Evolutionary conservation across 2,888 invertebrate species (phyloP).

Genomic region (Oxytorus armatus): DNA sequence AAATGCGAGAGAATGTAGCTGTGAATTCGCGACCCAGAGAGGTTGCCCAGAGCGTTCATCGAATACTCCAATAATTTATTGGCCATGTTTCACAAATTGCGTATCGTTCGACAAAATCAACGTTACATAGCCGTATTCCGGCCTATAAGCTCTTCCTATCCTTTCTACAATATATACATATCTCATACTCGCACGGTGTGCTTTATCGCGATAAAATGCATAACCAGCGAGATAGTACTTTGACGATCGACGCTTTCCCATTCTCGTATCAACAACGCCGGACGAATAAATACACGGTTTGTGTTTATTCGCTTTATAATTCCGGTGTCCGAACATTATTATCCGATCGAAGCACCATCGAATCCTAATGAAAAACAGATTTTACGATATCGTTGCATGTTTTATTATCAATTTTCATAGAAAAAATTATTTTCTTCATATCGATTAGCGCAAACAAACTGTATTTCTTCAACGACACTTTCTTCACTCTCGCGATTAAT

Average conservation of each 20-base stretch:
- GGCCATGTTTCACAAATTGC: conserved; percentile 40
- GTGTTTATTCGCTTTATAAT: neutral
- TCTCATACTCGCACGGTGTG: neutral
- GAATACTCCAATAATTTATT: conserved; percentile 60
- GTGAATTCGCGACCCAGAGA: conserved; percentile 22
- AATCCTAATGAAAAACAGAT: conserved; percentile 21
- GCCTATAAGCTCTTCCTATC: neutral
- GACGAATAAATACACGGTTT: conserved; percentile 43
- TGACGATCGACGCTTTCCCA: neutral
- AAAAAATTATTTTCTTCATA: too few species aligned
- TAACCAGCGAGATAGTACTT: neutral
- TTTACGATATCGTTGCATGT: neutral
- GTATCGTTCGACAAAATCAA: conserved; percentile 36
- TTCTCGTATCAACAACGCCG: conserved; percentile 17
- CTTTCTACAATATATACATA: neutral
- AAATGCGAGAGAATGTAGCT: conserved; percentile 18
- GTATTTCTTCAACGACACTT: too few species aligned
- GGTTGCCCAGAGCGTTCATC: conserved; percentile 13
- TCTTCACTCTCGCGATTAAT: too few species aligned
- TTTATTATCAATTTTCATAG: neutral
- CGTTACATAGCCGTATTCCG: neutral
- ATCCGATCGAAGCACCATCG: neutral
- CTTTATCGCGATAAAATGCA: conserved; percentile 44
- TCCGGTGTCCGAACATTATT: conserved; percentile 21
- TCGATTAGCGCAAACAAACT: too few species aligned